A percentile compares a stretch with the other conserved stretches of the same genome.
Conservation (phyloP, 2,113 vertebrate genomes). For the Chlorocebus sabaeus region DNA sequence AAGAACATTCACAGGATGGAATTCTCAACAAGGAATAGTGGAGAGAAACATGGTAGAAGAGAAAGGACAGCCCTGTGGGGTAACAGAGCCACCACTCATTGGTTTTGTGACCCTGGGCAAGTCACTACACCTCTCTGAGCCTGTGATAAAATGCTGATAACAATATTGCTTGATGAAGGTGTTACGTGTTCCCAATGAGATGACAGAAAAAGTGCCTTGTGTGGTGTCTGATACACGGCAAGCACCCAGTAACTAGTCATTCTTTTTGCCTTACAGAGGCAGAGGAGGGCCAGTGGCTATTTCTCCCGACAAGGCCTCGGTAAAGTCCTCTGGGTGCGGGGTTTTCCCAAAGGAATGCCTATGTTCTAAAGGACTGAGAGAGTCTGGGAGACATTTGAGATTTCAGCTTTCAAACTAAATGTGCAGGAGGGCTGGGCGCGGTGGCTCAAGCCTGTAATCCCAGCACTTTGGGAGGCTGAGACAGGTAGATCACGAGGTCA, state of each 20-base stretch:
- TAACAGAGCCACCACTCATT: accelerated
- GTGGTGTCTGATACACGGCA: background rate
- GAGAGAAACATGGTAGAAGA: background rate
- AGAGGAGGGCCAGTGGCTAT: background rate
- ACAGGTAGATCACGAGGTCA: too few species aligned
- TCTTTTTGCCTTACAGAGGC: background rate
- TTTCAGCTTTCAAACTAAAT: background rate
- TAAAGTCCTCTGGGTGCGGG: background rate
- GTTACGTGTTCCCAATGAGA: background rate
- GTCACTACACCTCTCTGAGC: background rate
- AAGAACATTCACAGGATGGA: background rate
- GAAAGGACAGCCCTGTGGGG: background rate
- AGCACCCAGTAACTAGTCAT: background rate
- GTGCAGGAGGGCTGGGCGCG: too few species aligned
- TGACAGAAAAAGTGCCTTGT: background rate
- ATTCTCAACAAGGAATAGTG: background rate
- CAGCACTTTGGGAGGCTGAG: too few species aligned
- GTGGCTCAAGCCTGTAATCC: too few species aligned
- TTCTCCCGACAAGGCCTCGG: accelerated
- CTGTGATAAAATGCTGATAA: accelerated
- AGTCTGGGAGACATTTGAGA: too few species aligned
- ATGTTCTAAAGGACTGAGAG: background rate
- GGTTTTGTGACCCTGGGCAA: background rate
- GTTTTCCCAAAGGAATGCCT: background rate
- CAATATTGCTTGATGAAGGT: background rate